phyloP scores from a whole-genome alignment of 2,797 vertebrate genomes.

The Coracias cyanogaster region DNA sequence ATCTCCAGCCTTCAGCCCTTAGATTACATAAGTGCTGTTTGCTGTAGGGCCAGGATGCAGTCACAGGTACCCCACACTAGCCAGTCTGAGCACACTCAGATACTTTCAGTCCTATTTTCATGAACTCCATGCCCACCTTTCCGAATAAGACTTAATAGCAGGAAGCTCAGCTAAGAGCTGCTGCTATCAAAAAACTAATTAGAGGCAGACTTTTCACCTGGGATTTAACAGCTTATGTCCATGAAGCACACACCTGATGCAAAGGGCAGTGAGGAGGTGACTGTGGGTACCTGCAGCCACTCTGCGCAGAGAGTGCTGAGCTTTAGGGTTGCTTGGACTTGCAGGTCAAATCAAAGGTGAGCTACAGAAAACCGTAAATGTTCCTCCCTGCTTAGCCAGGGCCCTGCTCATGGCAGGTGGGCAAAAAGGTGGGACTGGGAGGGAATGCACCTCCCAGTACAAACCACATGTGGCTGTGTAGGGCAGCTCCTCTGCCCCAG shows the following conservation, averaged over 20 bases:
- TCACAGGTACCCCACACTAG: accelerated
- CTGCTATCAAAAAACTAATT: not conserved
- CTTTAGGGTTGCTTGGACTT: not conserved
- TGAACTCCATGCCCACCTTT: not conserved
- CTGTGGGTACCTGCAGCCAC: not conserved
- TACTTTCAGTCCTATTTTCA: slow-evolving; percentile 14
- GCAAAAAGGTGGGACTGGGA: not conserved
- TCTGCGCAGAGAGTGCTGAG: not conserved
- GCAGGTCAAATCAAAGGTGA: not conserved
- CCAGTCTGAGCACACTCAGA: not conserved
- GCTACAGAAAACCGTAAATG: not conserved
- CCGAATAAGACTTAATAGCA: not conserved
- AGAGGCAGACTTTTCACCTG: not conserved
- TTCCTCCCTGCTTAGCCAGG: not conserved
- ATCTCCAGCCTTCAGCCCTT: not conserved
- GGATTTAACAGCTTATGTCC: not conserved
- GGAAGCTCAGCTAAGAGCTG: not conserved
- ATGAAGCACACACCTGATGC: not conserved
- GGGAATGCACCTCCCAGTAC: accelerated
- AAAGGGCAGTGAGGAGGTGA: not conserved
- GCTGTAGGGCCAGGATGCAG: accelerated
- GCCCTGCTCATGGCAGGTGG: not conserved
- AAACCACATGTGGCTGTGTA: accelerated
- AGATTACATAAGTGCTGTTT: not conserved
- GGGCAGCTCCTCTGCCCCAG: not conserved